Evolutionary conservation across 2,797 vertebrate species (phyloP), one percentile per base, ranked within the genome.

Genomic region (Denticeps clupeoides): DNA sequence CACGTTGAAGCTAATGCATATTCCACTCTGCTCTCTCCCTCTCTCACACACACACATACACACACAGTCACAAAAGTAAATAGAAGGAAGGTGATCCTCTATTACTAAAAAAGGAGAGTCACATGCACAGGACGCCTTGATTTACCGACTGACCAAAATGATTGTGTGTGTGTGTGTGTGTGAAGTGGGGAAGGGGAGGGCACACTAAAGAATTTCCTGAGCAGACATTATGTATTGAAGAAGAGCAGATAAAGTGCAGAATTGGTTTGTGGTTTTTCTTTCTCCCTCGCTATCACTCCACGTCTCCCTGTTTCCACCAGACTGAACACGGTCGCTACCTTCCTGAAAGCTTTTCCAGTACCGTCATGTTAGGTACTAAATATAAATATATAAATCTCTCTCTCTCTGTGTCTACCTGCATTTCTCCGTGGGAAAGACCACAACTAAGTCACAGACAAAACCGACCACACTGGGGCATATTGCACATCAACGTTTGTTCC

Each of bases 161-260:
- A 2, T 28, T 28, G 2, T 28, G 27, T 9, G 27, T 28, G 8
- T 28, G 27, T 28, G 27, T 4, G 27, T 11, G 3, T 28, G 27
- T 26, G 25, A 26, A n/a, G 25, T 26, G 25, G 26, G 25, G 9
- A 28, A 28, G 9, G 49, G 63, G 65, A 43, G 25, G 52, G 54
- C 57, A 53, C 55, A 54, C 49, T 59, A 65, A 62, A 74, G 70
- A 68, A 75, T 72, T 78, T 70, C 69, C 64, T 0, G 43, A 66
- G 58, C 69, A 62, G 69, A 55, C 69, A 67, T 65, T 71, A 70
- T 58, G 65, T 65, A 68, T 69, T 68, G 66, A 76, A 71, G 69
- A 47, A 55, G 54, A 61, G n/a, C n/a, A 64, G 71, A 72, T 63
- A 70, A 22, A 26, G 11, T 8, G 8, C 8, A 18, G 9, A 23